Percentiles rank a stretch among this genome's conserved stretches.
Evolutionary conservation across 2,888 invertebrate genomes (phyloP).

Genomic region (Lasioglossum oenotherae): DNA sequence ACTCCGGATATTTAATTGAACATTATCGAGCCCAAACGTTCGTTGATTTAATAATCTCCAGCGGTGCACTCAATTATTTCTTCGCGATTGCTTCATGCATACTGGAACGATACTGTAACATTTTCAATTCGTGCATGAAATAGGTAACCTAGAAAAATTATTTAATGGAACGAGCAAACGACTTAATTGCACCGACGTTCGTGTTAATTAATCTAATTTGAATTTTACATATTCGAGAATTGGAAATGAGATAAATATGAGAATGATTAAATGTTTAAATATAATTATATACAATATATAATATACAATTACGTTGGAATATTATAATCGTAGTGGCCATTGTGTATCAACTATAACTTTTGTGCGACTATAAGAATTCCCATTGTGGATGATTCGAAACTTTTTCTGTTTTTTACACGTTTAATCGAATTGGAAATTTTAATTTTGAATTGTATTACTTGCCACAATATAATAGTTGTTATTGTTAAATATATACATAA

Average conservation of each 20-base stretch:
- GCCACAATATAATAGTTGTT: background rate
- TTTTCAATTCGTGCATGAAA: slow-evolving; percentile 34
- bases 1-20: slow-evolving; percentile 41
- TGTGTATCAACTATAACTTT: background rate
- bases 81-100: slow-evolving; percentile 43
- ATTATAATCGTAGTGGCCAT: background rate
- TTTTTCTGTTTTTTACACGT: background rate
- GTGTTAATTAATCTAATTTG: slow-evolving; percentile 15
- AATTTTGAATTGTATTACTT: background rate
- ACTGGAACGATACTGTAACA: slow-evolving; percentile 40
- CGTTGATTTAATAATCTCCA: slow-evolving; percentile 55
- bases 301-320: background rate
- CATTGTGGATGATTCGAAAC: background rate
- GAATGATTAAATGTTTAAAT: background rate
- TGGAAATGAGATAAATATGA: background rate
- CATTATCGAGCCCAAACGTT: slow-evolving; percentile 7
- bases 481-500: too few relatives aligned
- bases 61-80: slow-evolving; percentile 56
- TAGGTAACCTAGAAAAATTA: slow-evolving; percentile 39
- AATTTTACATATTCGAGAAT: background rate
- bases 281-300: background rate
- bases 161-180: slow-evolving; percentile 50
- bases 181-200: slow-evolving; percentile 44
- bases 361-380: background rate
- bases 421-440: background rate